Conservation (phyloP, 2,888 invertebrate species). For the Nephrocerus scutellatus region DNA sequence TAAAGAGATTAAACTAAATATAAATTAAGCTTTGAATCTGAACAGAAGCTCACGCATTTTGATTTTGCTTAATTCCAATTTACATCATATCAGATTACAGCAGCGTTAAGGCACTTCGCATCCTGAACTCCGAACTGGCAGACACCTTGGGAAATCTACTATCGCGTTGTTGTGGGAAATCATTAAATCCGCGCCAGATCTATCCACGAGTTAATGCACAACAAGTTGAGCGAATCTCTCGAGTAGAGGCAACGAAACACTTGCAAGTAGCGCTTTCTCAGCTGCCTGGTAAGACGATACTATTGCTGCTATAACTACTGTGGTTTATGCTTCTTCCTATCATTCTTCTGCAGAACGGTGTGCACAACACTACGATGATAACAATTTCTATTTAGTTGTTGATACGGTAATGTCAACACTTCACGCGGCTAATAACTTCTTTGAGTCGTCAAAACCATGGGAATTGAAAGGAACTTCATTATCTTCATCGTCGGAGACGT, state of each 20-base stretch:
- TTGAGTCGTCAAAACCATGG: slow-evolving; percentile 87
- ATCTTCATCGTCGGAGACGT: slow-evolving; percentile 19
- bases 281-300: slow-evolving; percentile 52
- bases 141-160: slow-evolving; percentile 88
- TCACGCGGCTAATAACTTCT: slow-evolving; percentile 75
- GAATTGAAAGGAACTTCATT: slow-evolving; percentile 57
- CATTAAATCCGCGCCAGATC: slow-evolving; percentile 71
- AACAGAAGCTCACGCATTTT: background rate
- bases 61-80: background rate
- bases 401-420: slow-evolving; percentile 69
- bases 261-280: slow-evolving; percentile 53
- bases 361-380: slow-evolving; percentile 61
- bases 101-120: slow-evolving; percentile 63
- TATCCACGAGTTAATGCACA: slow-evolving; percentile 57
- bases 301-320: too few species aligned
- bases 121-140: slow-evolving; percentile 82
- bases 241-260: slow-evolving; percentile 49
- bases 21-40: background rate
- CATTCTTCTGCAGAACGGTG: slow-evolving; percentile 52
- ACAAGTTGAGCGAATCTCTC: slow-evolving; percentile 48
- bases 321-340: slow-evolving; percentile 15
- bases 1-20: too few species aligned
- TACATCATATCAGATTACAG: slow-evolving; percentile 77
- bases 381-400: slow-evolving; percentile 75
- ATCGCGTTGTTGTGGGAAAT: slow-evolving; percentile 66